These are phyloP conservation scores for Spinibarbus caldwelli DNA, from an alignment of 2,797 vertebrate species.

Conservation along the genomic window DNA sequence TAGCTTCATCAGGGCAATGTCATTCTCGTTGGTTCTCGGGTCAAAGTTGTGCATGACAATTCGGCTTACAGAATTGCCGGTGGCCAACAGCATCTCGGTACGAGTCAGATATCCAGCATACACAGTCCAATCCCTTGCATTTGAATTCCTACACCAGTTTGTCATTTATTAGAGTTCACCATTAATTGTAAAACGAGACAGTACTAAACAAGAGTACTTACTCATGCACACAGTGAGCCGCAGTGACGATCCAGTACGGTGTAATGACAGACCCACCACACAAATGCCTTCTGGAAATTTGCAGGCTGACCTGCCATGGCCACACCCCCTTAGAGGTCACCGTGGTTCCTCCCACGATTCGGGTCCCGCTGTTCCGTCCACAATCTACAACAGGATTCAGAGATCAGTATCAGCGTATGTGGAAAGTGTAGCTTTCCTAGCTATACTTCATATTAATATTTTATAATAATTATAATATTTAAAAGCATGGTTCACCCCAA, in stretches of 20 bases:
- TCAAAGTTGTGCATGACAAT: slow-evolving; percentile 83
- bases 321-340: slow-evolving; percentile 76
- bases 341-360: slow-evolving; percentile 83
- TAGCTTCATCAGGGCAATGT: slow-evolving; percentile 90
- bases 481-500: neutral
- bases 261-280: slow-evolving; percentile 91
- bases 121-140: slow-evolving; percentile 72
- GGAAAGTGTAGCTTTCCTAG: neutral
- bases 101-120: slow-evolving; percentile 77
- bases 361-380: slow-evolving; percentile 59
- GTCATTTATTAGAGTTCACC: neutral
- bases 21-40: slow-evolving; percentile 76
- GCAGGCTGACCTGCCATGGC: slow-evolving; percentile 96
- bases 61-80: slow-evolving; percentile 59
- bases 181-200: neutral
- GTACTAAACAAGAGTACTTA: slow-evolving; percentile 61
- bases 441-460: neutral
- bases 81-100: neutral
- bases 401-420: neutral
- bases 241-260: slow-evolving; percentile 85
- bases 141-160: slow-evolving; percentile 53
- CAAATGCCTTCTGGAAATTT: slow-evolving; percentile 69
- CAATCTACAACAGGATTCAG: slow-evolving; percentile 52
- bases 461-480: neutral
- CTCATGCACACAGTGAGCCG: slow-evolving; percentile 90